A percentile compares a stretch with the other conserved stretches of the same genome.
phyloP scores from a whole-genome alignment of 2,797 vertebrate species.

The Tragelaphus oryx region DNA sequence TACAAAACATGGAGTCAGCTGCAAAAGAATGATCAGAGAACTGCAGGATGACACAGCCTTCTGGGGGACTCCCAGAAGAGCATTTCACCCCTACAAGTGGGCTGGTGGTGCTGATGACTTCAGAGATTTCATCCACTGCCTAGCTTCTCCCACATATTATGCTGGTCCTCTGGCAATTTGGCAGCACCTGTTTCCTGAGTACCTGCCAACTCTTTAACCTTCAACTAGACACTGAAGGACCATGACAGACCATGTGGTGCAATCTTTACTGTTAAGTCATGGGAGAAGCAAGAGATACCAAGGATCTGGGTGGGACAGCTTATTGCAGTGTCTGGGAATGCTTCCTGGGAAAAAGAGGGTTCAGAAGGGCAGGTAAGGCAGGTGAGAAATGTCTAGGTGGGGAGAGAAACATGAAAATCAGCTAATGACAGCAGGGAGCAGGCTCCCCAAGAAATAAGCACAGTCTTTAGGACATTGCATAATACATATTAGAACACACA shows the following conservation, averaged over 20 bases:
- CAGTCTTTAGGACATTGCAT: neutral
- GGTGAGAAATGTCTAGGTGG: neutral
- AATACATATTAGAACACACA: neutral
- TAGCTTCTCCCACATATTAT: neutral
- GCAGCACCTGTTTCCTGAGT: neutral
- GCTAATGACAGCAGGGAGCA: neutral
- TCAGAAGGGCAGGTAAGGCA: neutral
- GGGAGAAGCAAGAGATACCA: neutral
- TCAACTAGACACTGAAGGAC: neutral
- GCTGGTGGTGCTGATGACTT: too few species aligned
- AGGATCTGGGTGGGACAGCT: neutral
- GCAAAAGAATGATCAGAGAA: neutral
- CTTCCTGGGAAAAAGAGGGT: neutral
- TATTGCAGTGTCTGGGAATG: neutral
- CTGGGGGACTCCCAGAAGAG: neutral
- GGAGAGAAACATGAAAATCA: neutral
- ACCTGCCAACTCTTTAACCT: neutral
- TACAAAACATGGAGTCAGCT: neutral
- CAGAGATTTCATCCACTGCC: neutral
- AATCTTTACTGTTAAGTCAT: neutral
- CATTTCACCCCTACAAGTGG: neutral
- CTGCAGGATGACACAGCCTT: neutral
- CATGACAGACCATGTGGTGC: rapidly evolving
- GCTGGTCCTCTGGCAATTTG: neutral
- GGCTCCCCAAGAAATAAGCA: neutral